A percentile compares a stretch with the other conserved stretches of the same genome.
These are phyloP conservation scores for Sitodiplosis mosellana DNA, from an alignment of 1,140 invertebrate genomes.

Conservation along the genomic window DNA sequence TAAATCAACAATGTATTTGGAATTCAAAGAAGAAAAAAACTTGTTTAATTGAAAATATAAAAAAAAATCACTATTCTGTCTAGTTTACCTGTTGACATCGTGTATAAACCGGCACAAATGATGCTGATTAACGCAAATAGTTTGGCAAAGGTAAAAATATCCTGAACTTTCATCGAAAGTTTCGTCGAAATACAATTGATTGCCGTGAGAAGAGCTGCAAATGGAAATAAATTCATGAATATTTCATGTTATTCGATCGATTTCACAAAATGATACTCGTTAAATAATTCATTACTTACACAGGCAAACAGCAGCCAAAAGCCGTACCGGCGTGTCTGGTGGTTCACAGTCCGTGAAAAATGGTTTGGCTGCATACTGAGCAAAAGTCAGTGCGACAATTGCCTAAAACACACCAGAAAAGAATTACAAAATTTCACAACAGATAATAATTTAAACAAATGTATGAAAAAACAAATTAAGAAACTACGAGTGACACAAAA, in stretches of 20 bases:
- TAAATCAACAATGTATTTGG: too few relatives aligned
- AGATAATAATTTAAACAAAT: background rate
- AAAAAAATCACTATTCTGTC: background rate
- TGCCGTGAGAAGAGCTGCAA: conserved; percentile 63
- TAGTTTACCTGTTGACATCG: conserved; percentile 43
- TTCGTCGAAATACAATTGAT: conserved; percentile 77
- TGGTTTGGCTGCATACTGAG: conserved; percentile 61
- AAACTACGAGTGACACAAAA: background rate
- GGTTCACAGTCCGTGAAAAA: conserved; percentile 56
- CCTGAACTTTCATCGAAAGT: conserved; percentile 78
- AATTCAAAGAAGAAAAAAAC: background rate
- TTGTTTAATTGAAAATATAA: background rate
- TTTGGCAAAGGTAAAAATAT: conserved; percentile 78
- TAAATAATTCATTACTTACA: conserved; percentile 35
- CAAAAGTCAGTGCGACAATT: conserved; percentile 66
- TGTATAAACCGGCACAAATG: conserved; percentile 59
- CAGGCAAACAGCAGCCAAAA: conserved; percentile 54
- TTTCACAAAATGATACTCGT: background rate
- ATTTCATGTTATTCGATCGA: background rate
- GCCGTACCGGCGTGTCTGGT: conserved; percentile 41
- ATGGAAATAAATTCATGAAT: conserved; percentile 5
- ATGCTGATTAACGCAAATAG: conserved; percentile 65
- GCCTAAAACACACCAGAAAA: conserved; percentile 32
- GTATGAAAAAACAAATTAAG: background rate
- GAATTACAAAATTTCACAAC: conserved; percentile 4